A percentile compares a stretch with the other conserved stretches of the same genome.
phyloP scores from a whole-genome alignment of 35 echinoderm and acorn worm genomes.

The Nesometra sesokonis region DNA sequence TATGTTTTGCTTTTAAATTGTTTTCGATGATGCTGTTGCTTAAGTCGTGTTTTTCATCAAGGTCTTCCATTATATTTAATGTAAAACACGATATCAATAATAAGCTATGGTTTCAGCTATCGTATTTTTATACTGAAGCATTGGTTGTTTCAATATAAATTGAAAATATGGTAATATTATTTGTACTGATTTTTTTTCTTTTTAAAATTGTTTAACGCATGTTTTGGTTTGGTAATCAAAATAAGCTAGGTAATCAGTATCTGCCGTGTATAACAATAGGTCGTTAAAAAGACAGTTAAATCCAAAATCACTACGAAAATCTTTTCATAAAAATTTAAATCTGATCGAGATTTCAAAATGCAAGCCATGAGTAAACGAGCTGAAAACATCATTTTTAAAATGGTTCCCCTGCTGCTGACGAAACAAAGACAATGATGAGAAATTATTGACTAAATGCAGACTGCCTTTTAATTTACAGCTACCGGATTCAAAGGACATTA shows the following conservation, averaged over 20 bases:
- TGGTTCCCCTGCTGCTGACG: background rate
- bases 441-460: background rate
- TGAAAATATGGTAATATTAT: background rate
- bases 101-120: too few relatives aligned
- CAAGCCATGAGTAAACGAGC: background rate
- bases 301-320: background rate
- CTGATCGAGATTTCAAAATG: background rate
- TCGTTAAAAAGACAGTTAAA: background rate
- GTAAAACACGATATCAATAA: too few relatives aligned
- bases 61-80: too few relatives aligned
- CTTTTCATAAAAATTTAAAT: background rate
- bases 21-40: too few relatives aligned
- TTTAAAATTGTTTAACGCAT: background rate
- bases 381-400: background rate
- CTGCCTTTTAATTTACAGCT: background rate
- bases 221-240: background rate
- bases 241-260: background rate
- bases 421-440: background rate
- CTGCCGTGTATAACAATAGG: background rate
- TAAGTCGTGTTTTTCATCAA: too few relatives aligned
- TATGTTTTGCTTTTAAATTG: too few relatives aligned
- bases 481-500: background rate
- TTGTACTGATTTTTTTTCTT: background rate
- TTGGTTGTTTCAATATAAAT: too few relatives aligned
- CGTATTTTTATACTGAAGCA: too few relatives aligned